Percentiles rank a stretch among this genome's conserved stretches.
phyloP scores from a whole-genome alignment of 2,113 vertebrate species.

The Nerophis ophidion region DNA sequence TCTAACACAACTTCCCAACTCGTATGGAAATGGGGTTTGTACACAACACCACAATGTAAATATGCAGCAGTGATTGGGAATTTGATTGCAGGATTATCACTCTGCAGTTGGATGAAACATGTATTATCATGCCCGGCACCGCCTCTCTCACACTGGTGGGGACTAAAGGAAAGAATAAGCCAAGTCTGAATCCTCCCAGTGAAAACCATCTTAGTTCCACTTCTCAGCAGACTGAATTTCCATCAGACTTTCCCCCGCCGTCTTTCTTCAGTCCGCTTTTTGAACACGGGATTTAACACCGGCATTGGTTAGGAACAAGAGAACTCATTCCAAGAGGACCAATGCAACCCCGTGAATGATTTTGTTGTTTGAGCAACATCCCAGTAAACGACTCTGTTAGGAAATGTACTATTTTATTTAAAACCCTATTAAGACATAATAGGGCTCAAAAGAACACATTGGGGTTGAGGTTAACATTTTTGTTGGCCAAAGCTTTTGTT shows the following conservation, averaged over 20 bases:
- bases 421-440: too few relatives aligned
- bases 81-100: neutral
- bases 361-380: slow-evolving; percentile 9
- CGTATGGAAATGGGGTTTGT: too few relatives aligned
- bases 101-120: slow-evolving; percentile 3
- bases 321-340: slow-evolving; percentile 23
- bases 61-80: too few relatives aligned
- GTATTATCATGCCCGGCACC: slow-evolving; percentile 13
- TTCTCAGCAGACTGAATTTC: slow-evolving; percentile 49
- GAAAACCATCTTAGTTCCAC: slow-evolving; percentile 58
- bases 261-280: slow-evolving; percentile 18
- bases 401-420: neutral
- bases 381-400: neutral
- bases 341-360: neutral
- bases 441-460: too few relatives aligned
- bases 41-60: too few relatives aligned
- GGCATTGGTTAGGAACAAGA: slow-evolving; percentile 25
- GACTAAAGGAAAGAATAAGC: slow-evolving; percentile 19
- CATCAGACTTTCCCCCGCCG: slow-evolving; percentile 21
- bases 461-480: too few relatives aligned
- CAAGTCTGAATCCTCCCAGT: slow-evolving; percentile 24
- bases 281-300: slow-evolving; percentile 36
- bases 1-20: too few relatives aligned
- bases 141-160: slow-evolving; percentile 27
- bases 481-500: too few relatives aligned